Evolutionary conservation across 2,797 vertebrate genomes (phyloP).

Genomic region (Delichon dasypus): DNA sequence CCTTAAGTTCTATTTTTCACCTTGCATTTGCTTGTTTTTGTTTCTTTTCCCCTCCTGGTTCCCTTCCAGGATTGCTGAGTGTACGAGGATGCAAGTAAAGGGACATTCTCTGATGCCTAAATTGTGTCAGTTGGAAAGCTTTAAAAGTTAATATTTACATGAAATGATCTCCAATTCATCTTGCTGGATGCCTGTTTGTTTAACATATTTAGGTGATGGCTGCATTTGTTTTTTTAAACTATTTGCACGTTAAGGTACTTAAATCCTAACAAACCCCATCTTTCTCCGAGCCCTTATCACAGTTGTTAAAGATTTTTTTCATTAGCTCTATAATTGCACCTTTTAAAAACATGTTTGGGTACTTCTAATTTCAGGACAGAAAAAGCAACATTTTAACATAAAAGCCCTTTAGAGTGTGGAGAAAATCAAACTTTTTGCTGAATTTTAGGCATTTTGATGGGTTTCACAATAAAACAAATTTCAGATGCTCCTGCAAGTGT

Average conservation of each 20-base stretch:
- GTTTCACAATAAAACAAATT: not conserved
- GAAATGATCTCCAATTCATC: slow-evolving; percentile 65
- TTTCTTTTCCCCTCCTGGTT: slow-evolving; percentile 19
- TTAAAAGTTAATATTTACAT: slow-evolving; percentile 69
- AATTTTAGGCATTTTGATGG: not conserved
- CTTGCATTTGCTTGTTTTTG: slow-evolving; percentile 21
- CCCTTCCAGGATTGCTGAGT: slow-evolving; percentile 8
- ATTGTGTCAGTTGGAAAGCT: slow-evolving; percentile 63
- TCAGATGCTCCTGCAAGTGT: not conserved
- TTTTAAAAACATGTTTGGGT: not conserved
- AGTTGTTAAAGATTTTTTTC: slow-evolving; percentile 10
- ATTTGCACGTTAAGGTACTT: not conserved
- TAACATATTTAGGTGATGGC: slow-evolving; percentile 56
- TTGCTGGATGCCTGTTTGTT: slow-evolving; percentile 52
- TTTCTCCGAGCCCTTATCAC: not conserved
- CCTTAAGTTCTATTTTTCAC: not conserved
- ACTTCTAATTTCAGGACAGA: not conserved
- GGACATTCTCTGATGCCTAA: slow-evolving; percentile 62
- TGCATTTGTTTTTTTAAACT: slow-evolving; percentile 54
- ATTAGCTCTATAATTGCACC: not conserved
- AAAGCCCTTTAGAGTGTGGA: not conserved
- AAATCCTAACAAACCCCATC: not conserved
- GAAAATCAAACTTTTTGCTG: not conserved
- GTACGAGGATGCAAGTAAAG: slow-evolving; percentile 46
- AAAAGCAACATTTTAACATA: not conserved